A percentile compares a stretch with the other conserved stretches of the same genome.
These are phyloP conservation scores for Scleropages formosus DNA, from an alignment of 2,797 vertebrate species.

Conservation along the genomic window DNA sequence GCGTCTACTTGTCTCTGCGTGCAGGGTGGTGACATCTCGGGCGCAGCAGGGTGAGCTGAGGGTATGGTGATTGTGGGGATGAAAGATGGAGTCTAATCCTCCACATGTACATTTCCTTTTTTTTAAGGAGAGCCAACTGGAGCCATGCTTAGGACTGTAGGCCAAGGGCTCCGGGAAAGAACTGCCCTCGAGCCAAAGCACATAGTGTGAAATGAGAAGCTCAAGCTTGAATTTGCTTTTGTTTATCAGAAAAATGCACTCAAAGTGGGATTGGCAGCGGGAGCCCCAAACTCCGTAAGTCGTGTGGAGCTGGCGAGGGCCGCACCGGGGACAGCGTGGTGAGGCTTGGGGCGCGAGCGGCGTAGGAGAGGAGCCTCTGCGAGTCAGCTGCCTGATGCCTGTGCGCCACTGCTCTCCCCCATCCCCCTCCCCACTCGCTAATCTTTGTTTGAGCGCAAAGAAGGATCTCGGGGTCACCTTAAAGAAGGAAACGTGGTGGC, in stretches of 20 bases:
- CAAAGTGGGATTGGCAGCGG: conserved; percentile 78
- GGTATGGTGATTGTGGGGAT: conserved; percentile 64
- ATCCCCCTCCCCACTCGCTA: conserved; percentile 52
- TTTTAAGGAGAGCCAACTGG: conserved; percentile 76
- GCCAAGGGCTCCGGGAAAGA: conserved; percentile 78
- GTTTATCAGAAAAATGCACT: conserved; percentile 85
- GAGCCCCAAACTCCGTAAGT: conserved; percentile 78
- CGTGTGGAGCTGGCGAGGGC: conserved; percentile 73
- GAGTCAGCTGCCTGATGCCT: conserved; percentile 65
- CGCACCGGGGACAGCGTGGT: conserved; percentile 57
- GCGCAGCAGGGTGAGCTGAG: conserved; percentile 67
- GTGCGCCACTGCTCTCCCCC: too few species aligned
- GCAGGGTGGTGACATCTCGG: conserved; percentile 56
- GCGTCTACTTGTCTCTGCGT: conserved; percentile 41
- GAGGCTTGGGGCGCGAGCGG: conserved; percentile 64
- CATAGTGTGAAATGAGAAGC: conserved; percentile 85
- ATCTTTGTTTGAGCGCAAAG: conserved; percentile 63
- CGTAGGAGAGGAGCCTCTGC: conserved; percentile 60
- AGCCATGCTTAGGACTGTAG: conserved; percentile 74
- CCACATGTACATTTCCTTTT: conserved; percentile 72
- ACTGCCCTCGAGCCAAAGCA: conserved; percentile 76
- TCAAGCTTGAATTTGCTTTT: conserved; percentile 83
- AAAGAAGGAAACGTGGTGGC: conserved; percentile 63
- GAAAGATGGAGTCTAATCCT: conserved; percentile 78
- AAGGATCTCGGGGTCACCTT: conserved; percentile 72